Conservation (phyloP, 1,140 invertebrate genomes). For the Spodoptera litura region DNA sequence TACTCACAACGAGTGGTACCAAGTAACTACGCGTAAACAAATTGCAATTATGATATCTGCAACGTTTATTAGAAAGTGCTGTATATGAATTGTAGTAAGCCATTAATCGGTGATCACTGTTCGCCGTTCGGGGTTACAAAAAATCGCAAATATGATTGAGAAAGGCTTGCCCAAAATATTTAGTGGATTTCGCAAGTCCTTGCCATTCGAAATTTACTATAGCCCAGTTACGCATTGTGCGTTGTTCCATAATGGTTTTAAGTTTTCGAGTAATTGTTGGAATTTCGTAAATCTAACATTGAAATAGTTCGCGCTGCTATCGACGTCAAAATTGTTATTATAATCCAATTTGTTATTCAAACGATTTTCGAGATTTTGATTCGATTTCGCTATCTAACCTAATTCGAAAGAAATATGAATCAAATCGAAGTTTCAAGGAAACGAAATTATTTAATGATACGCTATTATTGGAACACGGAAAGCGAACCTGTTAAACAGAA, state of each 20-base stretch:
- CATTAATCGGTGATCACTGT: conserved; percentile 33
- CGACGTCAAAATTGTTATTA: neutral
- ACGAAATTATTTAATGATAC: neutral
- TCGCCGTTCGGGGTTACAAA: conserved; percentile 59
- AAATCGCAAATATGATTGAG: conserved; percentile 57
- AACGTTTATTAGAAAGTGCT: conserved; percentile 44
- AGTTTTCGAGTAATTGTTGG: conserved; percentile 20
- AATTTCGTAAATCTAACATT: conserved; percentile 23
- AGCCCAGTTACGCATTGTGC: conserved; percentile 54
- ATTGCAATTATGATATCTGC: conserved; percentile 9
- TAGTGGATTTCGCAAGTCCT: conserved; percentile 55
- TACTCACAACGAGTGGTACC: neutral
- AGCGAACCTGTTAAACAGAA: neutral
- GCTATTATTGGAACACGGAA: conserved; percentile 26
- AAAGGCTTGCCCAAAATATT: conserved; percentile 56
- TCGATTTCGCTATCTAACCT: neutral
- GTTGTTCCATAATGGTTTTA: conserved; percentile 47
- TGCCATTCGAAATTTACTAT: conserved; percentile 45
- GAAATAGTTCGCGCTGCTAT: neutral
- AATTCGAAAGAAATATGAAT: neutral
- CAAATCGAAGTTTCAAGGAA: conserved; percentile 5
- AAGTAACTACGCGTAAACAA: neutral
- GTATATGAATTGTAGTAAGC: neutral
- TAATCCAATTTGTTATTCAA: no score
- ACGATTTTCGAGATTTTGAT: no score